Base-by-base conservation (phyloP, 2,797 vertebrate species). In the Pterois miles region DNA sequence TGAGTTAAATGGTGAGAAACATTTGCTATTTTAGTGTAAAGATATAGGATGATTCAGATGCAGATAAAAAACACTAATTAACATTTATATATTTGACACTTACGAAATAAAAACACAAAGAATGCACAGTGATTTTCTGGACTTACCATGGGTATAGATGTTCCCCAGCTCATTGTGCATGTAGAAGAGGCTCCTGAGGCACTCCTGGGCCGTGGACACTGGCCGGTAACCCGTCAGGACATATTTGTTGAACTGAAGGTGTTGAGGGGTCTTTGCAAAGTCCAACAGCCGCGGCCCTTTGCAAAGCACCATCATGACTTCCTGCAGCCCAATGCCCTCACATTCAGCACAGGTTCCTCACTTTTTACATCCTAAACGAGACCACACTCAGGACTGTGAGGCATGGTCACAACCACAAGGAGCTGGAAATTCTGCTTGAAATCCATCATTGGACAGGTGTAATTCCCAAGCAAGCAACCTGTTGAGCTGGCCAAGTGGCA, bases 121-220 rank as follows among this genome's bases (percentile, higher is more conserved):
- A 20, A 34, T 46, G 16, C 3, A 69, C 12, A 62, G 27, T 34
- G n/a, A 0, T 59, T 52, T 40, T 64, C 3, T 54, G 43, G 13
- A 86, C 96, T 96, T 90, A 98, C 97, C 97, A 71, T 98, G 97
- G 1, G 96, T 97, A 93, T 98, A 98, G 90, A 98, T 98, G 92
- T 98, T 98, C 58, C 97, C 97, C 80, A 96, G 94, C 90, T 98
- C 97, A 85, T 98, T 98, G 95, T 98, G 97, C 86, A 98, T 86
- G 89, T 98, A 98, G 92, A 98, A 98, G 76, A 98, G 95, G 89
- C 97, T 98, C 80, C 92, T 88, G 74, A 98, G 67, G 72, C 97
- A 98, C 57, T 95, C 97, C 0, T 92, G 93, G 76, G 93, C 95
- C 2, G 95, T 95, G 81, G 96, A 96, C 81, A 95, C 93, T 0